Evolutionary conservation across 1,140 invertebrate genomes (phyloP).

Genomic region (Mycetomoellerius zeteki): DNA sequence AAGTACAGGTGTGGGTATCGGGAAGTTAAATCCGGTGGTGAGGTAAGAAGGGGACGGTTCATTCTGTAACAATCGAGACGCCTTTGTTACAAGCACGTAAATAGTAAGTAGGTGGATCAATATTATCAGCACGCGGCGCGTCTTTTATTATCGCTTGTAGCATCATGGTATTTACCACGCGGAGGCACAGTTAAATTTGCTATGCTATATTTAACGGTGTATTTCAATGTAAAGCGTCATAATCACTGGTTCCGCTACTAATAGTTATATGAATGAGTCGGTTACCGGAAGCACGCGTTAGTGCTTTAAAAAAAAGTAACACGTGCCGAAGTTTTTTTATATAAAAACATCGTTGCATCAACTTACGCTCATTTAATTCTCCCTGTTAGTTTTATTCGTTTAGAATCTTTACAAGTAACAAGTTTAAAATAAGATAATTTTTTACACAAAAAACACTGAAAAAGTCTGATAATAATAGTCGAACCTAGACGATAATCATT

Average conservation of each 20-base stretch:
- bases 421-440: conserved; percentile 21
- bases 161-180: conserved; percentile 54
- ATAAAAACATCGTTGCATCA: conserved; percentile 40
- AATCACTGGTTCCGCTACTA: conserved; percentile 53
- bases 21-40: conserved; percentile 80
- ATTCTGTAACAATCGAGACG: conserved; percentile 61
- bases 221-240: conserved; percentile 54
- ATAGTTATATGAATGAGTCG: conserved; percentile 63
- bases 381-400: conserved; percentile 4
- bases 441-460: not conserved
- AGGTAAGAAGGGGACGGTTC: conserved; percentile 59
- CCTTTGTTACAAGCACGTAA: conserved; percentile 51
- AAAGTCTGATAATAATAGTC: no score
- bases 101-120: conserved; percentile 66
- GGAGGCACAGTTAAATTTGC: conserved; percentile 58
- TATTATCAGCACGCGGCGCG: conserved; percentile 29
- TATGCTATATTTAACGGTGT: conserved; percentile 54
- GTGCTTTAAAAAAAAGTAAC: conserved; percentile 34
- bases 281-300: conserved; percentile 56
- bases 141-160: conserved; percentile 58
- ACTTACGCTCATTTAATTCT: not conserved
- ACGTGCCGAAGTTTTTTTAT: conserved; percentile 44
- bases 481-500: no score
- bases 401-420: not conserved
- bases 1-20: conserved; percentile 85